Evolutionary conservation across 2,797 vertebrate species (phyloP).

Genomic region (Pipistrellus nathusii): DNA sequence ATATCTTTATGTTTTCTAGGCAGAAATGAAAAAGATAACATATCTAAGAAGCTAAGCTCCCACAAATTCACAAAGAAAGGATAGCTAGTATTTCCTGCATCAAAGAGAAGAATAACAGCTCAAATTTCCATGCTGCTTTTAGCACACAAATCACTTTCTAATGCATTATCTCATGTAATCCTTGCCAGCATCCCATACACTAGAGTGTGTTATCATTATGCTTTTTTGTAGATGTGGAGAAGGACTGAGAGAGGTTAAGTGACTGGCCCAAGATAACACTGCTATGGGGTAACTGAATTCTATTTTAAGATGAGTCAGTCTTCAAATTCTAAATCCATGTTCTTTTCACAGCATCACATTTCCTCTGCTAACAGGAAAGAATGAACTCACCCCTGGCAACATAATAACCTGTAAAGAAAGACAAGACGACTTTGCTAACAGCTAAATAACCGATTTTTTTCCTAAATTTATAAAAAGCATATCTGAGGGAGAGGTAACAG

Average conservation of each 20-base stretch:
- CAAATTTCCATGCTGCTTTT: neutral
- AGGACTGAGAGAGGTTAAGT: neutral
- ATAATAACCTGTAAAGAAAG: neutral
- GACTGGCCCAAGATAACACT: slow-evolving; percentile 40
- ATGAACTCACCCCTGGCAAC: neutral
- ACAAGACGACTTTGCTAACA: neutral
- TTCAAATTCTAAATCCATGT: slow-evolving; percentile 30
- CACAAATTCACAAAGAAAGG: neutral
- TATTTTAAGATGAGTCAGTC: neutral
- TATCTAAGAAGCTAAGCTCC: slow-evolving; percentile 37
- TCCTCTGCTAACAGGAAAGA: neutral
- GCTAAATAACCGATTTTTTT: neutral
- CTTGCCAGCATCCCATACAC: neutral
- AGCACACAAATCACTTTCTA: neutral
- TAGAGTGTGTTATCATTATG: neutral
- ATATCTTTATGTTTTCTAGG: neutral
- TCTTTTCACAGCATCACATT: neutral
- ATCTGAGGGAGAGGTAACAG: neutral
- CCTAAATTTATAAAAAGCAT: neutral
- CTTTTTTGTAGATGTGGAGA: neutral
- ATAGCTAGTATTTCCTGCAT: neutral
- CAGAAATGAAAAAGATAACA: slow-evolving; percentile 39
- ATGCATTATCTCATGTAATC: neutral
- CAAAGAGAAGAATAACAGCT: neutral
- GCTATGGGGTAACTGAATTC: neutral